Percentiles rank a stretch among this genome's conserved stretches.
phyloP scores from a whole-genome alignment of 2,888 invertebrate genomes.

The Pollenia angustigena region DNA sequence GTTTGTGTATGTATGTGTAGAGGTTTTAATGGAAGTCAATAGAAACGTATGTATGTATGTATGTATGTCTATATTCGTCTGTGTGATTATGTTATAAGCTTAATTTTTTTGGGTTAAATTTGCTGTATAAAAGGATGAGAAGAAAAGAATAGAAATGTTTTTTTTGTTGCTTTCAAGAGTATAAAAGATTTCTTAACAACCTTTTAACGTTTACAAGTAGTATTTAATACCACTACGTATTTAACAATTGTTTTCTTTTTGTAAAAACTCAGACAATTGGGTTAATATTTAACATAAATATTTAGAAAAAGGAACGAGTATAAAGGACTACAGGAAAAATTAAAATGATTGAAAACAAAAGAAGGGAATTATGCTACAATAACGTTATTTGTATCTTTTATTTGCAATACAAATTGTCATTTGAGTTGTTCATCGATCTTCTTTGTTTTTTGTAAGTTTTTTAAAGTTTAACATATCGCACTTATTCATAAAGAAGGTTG shows the following conservation, averaged over 20 bases:
- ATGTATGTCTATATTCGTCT: neutral
- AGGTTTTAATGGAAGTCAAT: slow-evolving; percentile 26
- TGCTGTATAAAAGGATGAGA: neutral
- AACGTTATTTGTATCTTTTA: too few species aligned
- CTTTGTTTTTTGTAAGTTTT: too few species aligned
- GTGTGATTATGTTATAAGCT: slow-evolving; percentile 11
- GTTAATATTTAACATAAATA: neutral
- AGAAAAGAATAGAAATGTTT: neutral
- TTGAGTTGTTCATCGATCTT: too few species aligned
- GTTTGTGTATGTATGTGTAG: neutral
- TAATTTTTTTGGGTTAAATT: slow-evolving; percentile 39
- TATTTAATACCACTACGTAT: neutral
- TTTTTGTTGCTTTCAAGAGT: neutral
- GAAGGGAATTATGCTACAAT: too few species aligned
- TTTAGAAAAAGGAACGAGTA: too few species aligned
- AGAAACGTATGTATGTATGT: neutral
- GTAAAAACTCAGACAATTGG: neutral
- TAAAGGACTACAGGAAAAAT: too few species aligned
- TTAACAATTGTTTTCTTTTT: neutral
- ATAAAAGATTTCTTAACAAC: neutral
- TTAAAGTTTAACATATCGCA: too few species aligned
- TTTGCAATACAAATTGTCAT: too few species aligned
- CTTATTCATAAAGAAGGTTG: too few species aligned
- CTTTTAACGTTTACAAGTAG: slow-evolving; percentile 4
- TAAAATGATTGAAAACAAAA: too few species aligned